phyloP scores from a whole-genome alignment of 2,113 vertebrate genomes.

The Rhynchomys soricoides region DNA sequence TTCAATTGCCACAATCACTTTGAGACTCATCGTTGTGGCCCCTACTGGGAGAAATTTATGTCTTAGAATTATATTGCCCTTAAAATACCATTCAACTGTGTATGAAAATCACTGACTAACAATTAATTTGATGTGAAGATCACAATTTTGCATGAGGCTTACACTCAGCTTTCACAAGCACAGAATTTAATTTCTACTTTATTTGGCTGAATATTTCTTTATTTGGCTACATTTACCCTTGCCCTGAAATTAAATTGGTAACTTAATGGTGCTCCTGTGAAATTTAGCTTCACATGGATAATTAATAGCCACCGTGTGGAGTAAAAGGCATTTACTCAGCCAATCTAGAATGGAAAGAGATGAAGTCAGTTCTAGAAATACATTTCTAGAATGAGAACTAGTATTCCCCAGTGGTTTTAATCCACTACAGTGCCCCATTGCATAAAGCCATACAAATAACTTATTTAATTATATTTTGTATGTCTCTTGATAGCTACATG shows the following conservation, averaged over 20 bases:
- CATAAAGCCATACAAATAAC: background rate
- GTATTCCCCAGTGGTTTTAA: background rate
- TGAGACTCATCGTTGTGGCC: background rate
- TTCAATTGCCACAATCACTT: slow-evolving; percentile 51
- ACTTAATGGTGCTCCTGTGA: slow-evolving; percentile 28
- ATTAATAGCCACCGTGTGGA: background rate
- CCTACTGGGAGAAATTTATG: background rate
- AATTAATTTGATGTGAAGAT: slow-evolving; percentile 53
- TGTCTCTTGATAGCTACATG: background rate
- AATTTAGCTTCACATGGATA: slow-evolving; percentile 16
- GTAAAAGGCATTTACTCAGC: background rate
- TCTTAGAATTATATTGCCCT: background rate
- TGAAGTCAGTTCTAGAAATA: background rate
- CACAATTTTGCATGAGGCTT: slow-evolving; percentile 29
- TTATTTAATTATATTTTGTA: background rate
- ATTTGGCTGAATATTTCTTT: slow-evolving; percentile 66
- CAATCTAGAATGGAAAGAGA: background rate
- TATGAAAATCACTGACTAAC: background rate
- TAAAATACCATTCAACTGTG: background rate
- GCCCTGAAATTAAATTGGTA: slow-evolving; percentile 11
- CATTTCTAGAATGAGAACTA: background rate
- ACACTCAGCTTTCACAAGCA: background rate
- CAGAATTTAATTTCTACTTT: slow-evolving; percentile 50
- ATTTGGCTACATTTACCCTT: slow-evolving; percentile 40
- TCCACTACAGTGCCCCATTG: background rate